Evolutionary conservation across 2,888 invertebrate species (phyloP), one percentile per base, ranked within the genome.

Genomic region (Drosophila kuntzei): DNA sequence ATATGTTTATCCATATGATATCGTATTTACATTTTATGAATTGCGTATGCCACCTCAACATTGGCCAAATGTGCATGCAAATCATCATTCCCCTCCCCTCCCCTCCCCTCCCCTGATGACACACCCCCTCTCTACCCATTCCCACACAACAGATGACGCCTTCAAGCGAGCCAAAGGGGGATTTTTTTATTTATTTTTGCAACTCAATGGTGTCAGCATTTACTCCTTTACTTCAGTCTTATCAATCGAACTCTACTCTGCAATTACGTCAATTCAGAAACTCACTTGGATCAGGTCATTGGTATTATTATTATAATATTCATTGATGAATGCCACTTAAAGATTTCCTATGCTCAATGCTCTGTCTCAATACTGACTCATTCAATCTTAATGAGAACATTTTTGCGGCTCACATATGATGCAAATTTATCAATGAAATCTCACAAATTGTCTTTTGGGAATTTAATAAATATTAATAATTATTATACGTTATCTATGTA

Each of bases 231-330:
- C 43, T 47, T 55, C 16, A 29, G 16, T 16, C 71, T 71, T 72
- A 72, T 62, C 68, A 63, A 3, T n/a, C 11, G 18, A 39, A 43
- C 54, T 36, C 27, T 18, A 43, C 54, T 36, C 27, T 18, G 20
- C 22, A 68, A 49, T 66, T 74, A 50, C 76, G 74, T 74, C 76
- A 74, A 36, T 58, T 34, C 49, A 20, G 36, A 1, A n/a, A 36
- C n/a, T 18, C 36, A 36, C 36, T 54, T 37, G 39, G 75, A 60
- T 75, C 57, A 32, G 47, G 43, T 50, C 57, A 70, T 61, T 65
- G 34, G 44, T 58, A 46, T 58, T 53, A 50, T 69, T 60, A 27
- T 25, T 29, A 12, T 47, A 12, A 47, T 47, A 49, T 57, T 51
- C 14, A 51, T 22, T 41, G 39, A 39, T 39, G 47, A 49, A 12